A percentile compares a stretch with the other conserved stretches of the same genome.
Evolutionary conservation across 2,113 vertebrate genomes (phyloP).

Genomic region (rabbit (Oryctolagus cuniculus)): DNA sequence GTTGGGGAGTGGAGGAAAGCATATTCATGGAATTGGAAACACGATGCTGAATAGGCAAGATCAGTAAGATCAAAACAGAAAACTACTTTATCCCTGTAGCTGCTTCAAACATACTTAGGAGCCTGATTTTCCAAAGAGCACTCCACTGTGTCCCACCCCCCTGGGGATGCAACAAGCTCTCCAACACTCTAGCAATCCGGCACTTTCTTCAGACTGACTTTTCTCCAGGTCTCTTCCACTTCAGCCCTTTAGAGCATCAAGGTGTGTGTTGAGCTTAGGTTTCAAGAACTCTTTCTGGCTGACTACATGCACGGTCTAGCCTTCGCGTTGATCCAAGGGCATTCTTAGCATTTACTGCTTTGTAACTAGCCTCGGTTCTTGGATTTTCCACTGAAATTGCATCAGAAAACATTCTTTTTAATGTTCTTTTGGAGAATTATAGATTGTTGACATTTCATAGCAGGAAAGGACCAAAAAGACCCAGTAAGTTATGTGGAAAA

Average conservation of each 20-base stretch:
- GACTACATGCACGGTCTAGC: not conserved
- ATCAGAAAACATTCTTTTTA: not conserved
- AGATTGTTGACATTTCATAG: not conserved
- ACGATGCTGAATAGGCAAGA: not conserved
- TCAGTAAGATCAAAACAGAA: not conserved
- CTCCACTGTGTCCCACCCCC: no score
- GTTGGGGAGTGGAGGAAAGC: not conserved
- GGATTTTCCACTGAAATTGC: not conserved
- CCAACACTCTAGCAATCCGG: not conserved
- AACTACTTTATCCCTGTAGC: not conserved
- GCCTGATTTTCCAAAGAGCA: not conserved
- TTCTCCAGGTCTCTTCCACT: not conserved
- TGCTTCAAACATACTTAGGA: not conserved
- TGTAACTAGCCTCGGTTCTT: not conserved
- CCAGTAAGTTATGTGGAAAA: slow-evolving; percentile 46
- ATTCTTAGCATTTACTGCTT: not conserved
- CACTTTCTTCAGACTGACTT: not conserved
- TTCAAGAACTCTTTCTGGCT: not conserved
- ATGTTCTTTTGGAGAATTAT: slow-evolving; percentile 26
- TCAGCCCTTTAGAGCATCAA: not conserved
- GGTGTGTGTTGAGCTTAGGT: not conserved
- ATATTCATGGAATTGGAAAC: not conserved
- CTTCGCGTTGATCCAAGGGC: not conserved
- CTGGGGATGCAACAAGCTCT: not conserved
- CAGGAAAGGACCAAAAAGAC: not conserved